Base-by-base conservation (phyloP, 2,797 vertebrate genomes). In the Micrastur ruficollis region DNA sequence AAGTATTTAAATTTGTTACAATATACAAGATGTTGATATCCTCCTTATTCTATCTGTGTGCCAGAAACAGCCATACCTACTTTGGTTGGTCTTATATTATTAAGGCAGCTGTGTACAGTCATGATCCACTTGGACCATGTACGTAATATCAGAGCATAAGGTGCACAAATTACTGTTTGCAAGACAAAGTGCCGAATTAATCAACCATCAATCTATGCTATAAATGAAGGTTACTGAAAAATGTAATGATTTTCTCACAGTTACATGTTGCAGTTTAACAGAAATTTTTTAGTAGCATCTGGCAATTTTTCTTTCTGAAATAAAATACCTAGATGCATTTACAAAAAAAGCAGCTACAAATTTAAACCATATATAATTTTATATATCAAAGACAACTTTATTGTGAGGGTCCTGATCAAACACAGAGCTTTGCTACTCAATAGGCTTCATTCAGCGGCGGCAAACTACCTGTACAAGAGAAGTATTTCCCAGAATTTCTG, bases 1-100 rank as follows among this genome's bases (percentile, higher is more conserved):
- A 83, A 94, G 89, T 91, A 95, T 92, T 83, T 68, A 9, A 32
- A 50, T 91, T 92, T 92, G 61, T 79, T 89, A 27, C 42, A 92
- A 50, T 66, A 83, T 20, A 79, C 4, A 12, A 1, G 78, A 34
- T 75, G 81, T 5, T 47, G 46, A 56, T 46, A 71, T 63, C 40
- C 19, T 80, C 15, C 53, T 59, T 29, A 49, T 40, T 75, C 56
- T 59, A 74, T n/a, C 65, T 40, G 49, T 40, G 25, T 44, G 29
- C 29, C 49, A 85, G 59, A 75, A 90, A 71, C 23, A 86, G 36
- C 26, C n/a, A 32, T 8, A 67, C 8, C 36, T 88, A 47, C 67
- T 86, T 46, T 36, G 25, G 56, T 52, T 59, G 84, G 32, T 14
- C 11, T 81, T 61, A 8, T 36, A 36, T 13, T 2, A 36, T 55